Percentiles rank a stretch among this genome's conserved stretches.
These are phyloP conservation scores for Martes martes DNA, from an alignment of 2,113 vertebrate genomes.

Conservation along the genomic window DNA sequence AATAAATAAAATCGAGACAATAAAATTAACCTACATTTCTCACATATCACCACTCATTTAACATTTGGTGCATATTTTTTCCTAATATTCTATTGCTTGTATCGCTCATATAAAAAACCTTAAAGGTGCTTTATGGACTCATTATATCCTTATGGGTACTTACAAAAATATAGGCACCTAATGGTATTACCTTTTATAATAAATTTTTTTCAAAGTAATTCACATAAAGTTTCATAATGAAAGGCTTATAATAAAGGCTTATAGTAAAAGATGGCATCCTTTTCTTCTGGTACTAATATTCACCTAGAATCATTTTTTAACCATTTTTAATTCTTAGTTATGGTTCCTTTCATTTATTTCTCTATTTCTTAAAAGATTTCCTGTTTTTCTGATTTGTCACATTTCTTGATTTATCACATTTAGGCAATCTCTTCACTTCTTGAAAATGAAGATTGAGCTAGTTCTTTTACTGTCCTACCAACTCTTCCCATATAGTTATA, in stretches of 20 bases:
- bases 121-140: constrained; percentile 19
- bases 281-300: not conserved
- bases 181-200: not conserved
- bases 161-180: not conserved
- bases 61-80: not conserved
- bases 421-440: not conserved
- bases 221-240: not conserved
- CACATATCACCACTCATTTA: not conserved
- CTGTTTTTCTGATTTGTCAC: not conserved
- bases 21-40: not conserved
- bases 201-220: not conserved
- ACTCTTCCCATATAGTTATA: not conserved
- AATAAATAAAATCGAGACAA: constrained; percentile 28
- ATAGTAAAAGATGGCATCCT: not conserved
- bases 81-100: not conserved
- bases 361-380: not conserved
- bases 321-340: not conserved
- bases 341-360: not conserved
- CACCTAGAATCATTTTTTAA: not conserved
- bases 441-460: constrained; percentile 7
- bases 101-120: not conserved
- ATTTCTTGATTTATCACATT: not conserved
- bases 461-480: not conserved
- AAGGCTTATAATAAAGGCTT: not conserved
- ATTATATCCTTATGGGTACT: not conserved